Conservation (phyloP, 2,113 vertebrate genomes). For the Scomber japonicus region DNA sequence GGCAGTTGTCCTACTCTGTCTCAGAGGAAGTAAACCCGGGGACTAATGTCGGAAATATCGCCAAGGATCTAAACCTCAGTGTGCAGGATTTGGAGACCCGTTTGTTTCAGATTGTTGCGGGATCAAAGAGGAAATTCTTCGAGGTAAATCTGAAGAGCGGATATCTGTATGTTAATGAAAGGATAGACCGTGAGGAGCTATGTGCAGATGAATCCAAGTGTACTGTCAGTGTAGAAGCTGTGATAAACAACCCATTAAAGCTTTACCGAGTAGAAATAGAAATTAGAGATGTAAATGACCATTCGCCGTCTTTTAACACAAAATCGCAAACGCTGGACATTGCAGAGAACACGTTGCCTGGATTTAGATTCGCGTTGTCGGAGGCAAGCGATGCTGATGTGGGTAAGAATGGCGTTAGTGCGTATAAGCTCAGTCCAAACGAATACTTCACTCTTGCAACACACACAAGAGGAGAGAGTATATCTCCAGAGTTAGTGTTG, state of each 20-base stretch:
- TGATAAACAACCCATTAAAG: constrained; percentile 52
- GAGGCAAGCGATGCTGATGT: constrained; percentile 76
- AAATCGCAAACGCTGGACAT: constrained; percentile 10
- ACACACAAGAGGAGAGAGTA: constrained; percentile 67
- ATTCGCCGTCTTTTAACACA: constrained; percentile 65
- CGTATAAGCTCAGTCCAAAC: constrained; percentile 74
- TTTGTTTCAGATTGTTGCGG: constrained; percentile 71
- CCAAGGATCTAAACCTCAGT: constrained; percentile 73
- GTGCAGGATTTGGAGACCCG: constrained; percentile 69
- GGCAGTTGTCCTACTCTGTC: constrained; percentile 77
- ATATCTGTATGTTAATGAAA: constrained; percentile 70
- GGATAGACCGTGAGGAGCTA: constrained; percentile 75
- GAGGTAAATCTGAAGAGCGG: constrained; percentile 77
- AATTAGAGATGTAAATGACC: constrained; percentile 73
- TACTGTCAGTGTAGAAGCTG: constrained; percentile 66
- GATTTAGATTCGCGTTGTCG: constrained; percentile 38
- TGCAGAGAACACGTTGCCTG: constrained; percentile 48
- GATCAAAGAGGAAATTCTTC: constrained; percentile 72
- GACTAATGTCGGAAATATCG: constrained; percentile 75
- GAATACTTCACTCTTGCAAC: constrained; percentile 70
- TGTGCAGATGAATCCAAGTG: constrained; percentile 64
- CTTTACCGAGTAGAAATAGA: constrained; percentile 35
- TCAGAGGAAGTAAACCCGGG: constrained; percentile 77
- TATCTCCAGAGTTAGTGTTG: constrained; percentile 83
- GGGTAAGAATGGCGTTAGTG: constrained; percentile 74